Base-by-base conservation (phyloP, 2,113 vertebrate genomes). In the Agapornis roseicollis region DNA sequence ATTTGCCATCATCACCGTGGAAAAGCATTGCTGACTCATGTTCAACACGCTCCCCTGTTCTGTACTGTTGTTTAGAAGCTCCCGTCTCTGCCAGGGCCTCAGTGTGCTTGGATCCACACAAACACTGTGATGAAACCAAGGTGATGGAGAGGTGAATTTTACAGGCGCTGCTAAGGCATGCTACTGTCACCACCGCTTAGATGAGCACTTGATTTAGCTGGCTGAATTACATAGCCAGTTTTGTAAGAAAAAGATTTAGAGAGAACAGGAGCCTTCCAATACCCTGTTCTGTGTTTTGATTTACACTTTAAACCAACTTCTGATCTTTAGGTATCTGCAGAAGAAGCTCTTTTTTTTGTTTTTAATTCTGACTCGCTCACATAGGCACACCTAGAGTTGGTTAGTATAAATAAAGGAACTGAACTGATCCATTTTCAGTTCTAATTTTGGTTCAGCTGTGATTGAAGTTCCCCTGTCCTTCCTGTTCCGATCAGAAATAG, bases 401-500 rank as follows among this genome's bases (percentile, higher is more conserved):
- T 61, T 86, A 74, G 72, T 93, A 84, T 78, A 97, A 92, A 94
- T 93, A 86, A 85, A 77, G 46, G 55, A 85, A 58, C 76, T 80
- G 82, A 96, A 88, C 68, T 52, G 88, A 97, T 95, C 90, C 88
- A 95, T 97, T 88, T 94, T 92, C 77, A 71, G 42, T 93, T 93
- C 95, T 97, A 95, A 97, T 93, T 97, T 97, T 95, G 88, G 77
- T 95, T 95, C 72, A 60, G 88, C 90, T 66, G 35, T 95, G 92
- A 94, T 95, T 92, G 74, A 93, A 94, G 83, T 93, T 95, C 81
- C 0, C 1, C 88, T 70, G 80, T 86, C 94, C 94, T 95, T 96
- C 95, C 95, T 95, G 95, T 93, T 93, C 76, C 24, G 60, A 78
- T 93, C 94, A 97, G 80, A 95, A 96, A 96, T 96, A 96, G 96